Base-by-base conservation (phyloP, 2,888 invertebrate species). In the Nomada goodeniana region DNA sequence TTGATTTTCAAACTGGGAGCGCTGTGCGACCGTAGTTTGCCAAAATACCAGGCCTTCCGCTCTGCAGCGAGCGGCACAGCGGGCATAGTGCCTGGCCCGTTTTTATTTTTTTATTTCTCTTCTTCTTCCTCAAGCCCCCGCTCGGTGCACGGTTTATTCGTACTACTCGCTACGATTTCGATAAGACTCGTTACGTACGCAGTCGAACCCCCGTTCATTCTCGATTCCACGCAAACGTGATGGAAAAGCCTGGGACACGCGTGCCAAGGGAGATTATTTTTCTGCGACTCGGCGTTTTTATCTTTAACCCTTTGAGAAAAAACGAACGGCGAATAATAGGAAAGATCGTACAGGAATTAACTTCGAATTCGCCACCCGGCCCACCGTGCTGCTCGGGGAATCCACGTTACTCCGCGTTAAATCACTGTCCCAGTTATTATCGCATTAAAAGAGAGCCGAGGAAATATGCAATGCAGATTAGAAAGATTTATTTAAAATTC, bases 1-100 rank as follows among this genome's bases (percentile, higher is more conserved):
- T 85, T 86, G 86, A 86, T 86, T 85, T 85, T 81, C 86, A 83
- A 86, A 86, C 81, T 57, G 74, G 73, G 55, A 67, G 69, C 86
- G 76, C 79, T 76, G 83, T 82, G 36, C 76, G 78, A 68, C 57
- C 76, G 75, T 76, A 77, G 75, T 83, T 83, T 77, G 81, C 80
- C 81, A 79, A 85, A 85, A 85, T 80, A 69, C 78, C 81, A 47
- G 64, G 64, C 78, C 78, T 74, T 57, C 63, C 23, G 73, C 53
- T 44, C n/a, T 5, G 36, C 52, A 53, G 44, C 26, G 47, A 70
- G 29, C 47, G 18, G 18, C 36, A 47, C 15, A 47, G 47, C 15
- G 23, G 23, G 23, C 47, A 36, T 44, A 18, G 13, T 10, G 5
- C 65, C 42, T 20, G 53, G 36, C 20, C 20, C 47, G 23, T 13